phyloP scores from a whole-genome alignment of 2,113 vertebrate genomes.

The Pygoscelis antarcticus region DNA sequence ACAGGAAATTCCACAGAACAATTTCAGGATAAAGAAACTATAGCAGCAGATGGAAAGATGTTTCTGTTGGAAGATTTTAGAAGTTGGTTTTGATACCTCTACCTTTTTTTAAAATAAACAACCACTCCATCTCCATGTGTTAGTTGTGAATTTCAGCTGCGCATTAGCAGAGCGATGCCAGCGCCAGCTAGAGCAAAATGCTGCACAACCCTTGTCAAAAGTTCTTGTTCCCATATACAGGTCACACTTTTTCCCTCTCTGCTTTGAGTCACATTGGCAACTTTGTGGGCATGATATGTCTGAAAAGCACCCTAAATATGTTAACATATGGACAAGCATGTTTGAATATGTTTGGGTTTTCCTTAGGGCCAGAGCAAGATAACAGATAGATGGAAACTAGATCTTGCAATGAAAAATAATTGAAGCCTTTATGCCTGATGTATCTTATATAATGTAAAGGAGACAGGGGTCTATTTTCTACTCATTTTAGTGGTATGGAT shows the following conservation, averaged over 20 bases:
- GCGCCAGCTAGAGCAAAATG: background rate
- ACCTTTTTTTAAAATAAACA: slow-evolving; percentile 16
- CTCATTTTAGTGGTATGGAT: background rate
- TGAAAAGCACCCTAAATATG: background rate
- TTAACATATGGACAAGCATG: background rate
- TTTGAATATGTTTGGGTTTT: background rate
- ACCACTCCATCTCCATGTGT: background rate
- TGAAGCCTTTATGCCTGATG: background rate
- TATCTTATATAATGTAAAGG: background rate
- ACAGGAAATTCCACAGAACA: slow-evolving; percentile 75
- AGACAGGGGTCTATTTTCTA: background rate
- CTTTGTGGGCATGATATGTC: background rate
- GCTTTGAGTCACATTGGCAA: background rate
- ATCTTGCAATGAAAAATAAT: background rate
- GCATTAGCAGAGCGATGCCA: background rate
- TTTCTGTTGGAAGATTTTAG: slow-evolving; percentile 45
- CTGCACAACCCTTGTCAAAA: background rate
- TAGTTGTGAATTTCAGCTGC: background rate
- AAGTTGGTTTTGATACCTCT: slow-evolving; percentile 46
- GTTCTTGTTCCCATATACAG: background rate
- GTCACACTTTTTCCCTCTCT: background rate
- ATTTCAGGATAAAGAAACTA: slow-evolving; percentile 71
- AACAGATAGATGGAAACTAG: background rate
- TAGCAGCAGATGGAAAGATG: slow-evolving; percentile 68
- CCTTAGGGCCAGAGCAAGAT: background rate